A percentile compares a stretch with the other conserved stretches of the same genome.
These are phyloP conservation scores for Condylura cristata DNA, from an alignment of 2,113 vertebrate species.

Conservation along the genomic window DNA sequence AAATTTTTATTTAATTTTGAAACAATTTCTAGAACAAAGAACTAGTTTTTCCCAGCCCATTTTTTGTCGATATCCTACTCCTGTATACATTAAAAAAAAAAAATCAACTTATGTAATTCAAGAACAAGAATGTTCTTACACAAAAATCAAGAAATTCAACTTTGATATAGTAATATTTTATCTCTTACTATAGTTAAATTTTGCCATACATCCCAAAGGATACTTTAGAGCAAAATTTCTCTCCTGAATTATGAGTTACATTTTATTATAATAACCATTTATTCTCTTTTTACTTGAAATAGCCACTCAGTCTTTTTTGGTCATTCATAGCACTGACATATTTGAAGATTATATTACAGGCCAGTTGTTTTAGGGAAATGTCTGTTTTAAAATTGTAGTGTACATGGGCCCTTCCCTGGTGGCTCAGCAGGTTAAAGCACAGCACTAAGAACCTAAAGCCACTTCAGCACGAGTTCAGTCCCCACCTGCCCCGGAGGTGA, in stretches of 20 bases:
- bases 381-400: background rate
- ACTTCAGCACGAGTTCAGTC: too few species aligned
- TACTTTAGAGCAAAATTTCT: background rate
- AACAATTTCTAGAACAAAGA: conserved; percentile 1
- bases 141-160: conserved; percentile 1
- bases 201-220: background rate
- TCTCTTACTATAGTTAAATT: background rate
- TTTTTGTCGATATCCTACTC: background rate
- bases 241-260: background rate
- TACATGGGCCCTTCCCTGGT: too few species aligned
- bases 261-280: background rate
- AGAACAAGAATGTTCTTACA: background rate
- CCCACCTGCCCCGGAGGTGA: too few species aligned
- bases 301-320: background rate
- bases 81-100: background rate
- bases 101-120: background rate
- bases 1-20: background rate
- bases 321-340: background rate
- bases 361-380: background rate
- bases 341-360: background rate
- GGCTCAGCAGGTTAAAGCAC: too few species aligned
- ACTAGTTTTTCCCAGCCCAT: background rate
- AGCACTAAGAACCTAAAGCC: too few species aligned
- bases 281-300: background rate
- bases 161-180: conserved; percentile 9